phyloP scores from a whole-genome alignment of 2,797 vertebrate genomes.

The Austrolebias charrua region DNA sequence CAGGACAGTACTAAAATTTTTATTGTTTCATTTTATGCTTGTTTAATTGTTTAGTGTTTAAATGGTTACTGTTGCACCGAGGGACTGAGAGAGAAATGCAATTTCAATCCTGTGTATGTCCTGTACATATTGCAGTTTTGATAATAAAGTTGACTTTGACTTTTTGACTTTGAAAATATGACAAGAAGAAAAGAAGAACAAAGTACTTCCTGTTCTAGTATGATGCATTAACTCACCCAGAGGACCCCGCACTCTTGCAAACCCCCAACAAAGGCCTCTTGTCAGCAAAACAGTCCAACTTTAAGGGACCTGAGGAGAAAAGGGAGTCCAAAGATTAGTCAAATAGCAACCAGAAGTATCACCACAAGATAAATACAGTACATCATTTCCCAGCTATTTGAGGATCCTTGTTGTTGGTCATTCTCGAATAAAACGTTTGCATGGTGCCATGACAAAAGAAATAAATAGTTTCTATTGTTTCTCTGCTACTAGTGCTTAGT shows the following conservation, averaged over 20 bases:
- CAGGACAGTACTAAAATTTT: too few species aligned
- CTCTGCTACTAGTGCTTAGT: too few species aligned
- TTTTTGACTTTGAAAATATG: too few species aligned
- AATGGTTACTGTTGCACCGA: too few species aligned
- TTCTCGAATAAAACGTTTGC: constrained; percentile 59
- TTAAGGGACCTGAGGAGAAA: constrained; percentile 83
- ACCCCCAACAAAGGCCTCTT: constrained; percentile 95
- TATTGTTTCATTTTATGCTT: too few species aligned
- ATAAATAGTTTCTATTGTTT: too few species aligned
- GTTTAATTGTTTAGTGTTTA: too few species aligned
- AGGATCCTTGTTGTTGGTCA: constrained; percentile 57
- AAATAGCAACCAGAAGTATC: constrained; percentile 53
- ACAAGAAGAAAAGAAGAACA: constrained; percentile 3
- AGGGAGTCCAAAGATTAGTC: constrained; percentile 38
- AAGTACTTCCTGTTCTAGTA: constrained; percentile 25
- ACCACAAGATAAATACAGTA: constrained; percentile 72
- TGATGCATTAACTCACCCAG: constrained; percentile 85
- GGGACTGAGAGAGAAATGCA: too few species aligned
- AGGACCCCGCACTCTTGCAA: constrained; percentile 96
- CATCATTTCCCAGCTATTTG: constrained; percentile 68
- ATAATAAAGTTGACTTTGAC: too few species aligned
- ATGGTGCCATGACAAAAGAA: constrained; percentile 69
- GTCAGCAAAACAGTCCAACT: constrained; percentile 91
- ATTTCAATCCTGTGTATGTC: too few species aligned
- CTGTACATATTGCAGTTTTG: too few species aligned